Evolutionary conservation across 2,888 invertebrate genomes (phyloP), one percentile per base, ranked within the genome.

Genomic region (Liodrosophila aerea): DNA sequence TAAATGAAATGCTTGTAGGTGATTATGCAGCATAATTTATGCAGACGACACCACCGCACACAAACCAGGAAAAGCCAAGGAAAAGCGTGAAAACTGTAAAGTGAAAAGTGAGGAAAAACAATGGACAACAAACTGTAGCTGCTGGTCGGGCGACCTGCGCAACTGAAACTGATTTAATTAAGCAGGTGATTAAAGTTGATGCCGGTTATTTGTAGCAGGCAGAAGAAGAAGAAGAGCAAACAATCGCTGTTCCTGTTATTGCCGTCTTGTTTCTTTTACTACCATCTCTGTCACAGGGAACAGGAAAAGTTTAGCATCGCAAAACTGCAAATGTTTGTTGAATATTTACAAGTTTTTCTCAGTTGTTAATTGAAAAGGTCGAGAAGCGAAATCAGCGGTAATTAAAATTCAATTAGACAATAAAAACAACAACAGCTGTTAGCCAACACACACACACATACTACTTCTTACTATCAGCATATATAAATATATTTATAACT

Each of bases 131-230:
- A 30, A 43, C 37, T 36, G 41, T 50, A 53, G 53, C 56, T 16
- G 29, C 34, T 34, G 27, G 33, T 12, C 45, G 12, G 45, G 13
- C 34, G 13, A 36, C 56, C 70, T 63, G 76, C 46, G 51, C 53
- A 76, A 66, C 72, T 65, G 71, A 76, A 80, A 76, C 84, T 87
- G 87, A 84, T 87, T 87, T 87, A 87, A 87, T 87, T 86, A 87
- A 87, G 82, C 85, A 82, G 84, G 82, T 87, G 86, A 87, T 87
- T 87, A 87, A 87, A 87, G 81, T 77, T 85, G 76, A 87, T 87
- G 86, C 82, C 82, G 71, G 80, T 83, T 85, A 85, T 87, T 85
- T 86, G 78, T 73, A 76, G 75, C 73, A 69, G 66, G 51, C 72
- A 64, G 73, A 63, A 53, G 63, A 67, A 53, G 64, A 81, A 73